Percentiles rank a stretch among this genome's conserved stretches.
These are phyloP conservation scores for Rhea americana DNA, from an alignment of 2,113 vertebrate species.

Conservation along the genomic window DNA sequence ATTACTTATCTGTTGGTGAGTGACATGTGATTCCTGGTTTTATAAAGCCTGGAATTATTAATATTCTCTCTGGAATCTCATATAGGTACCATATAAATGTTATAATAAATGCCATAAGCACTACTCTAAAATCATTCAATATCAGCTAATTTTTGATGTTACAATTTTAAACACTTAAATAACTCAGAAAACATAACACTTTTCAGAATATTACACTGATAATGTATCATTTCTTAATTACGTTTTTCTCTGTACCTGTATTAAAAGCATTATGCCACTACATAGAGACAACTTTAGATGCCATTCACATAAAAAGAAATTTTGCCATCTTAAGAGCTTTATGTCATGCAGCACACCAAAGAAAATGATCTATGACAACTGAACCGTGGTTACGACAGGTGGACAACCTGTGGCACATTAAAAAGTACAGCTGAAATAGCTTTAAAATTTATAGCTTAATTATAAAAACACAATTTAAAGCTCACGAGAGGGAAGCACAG, in stretches of 20 bases:
- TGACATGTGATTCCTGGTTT: neutral
- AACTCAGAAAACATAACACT: neutral
- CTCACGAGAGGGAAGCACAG: neutral
- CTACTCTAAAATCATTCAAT: neutral
- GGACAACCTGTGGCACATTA: conserved; percentile 38
- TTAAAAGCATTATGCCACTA: neutral
- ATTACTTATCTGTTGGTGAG: neutral
- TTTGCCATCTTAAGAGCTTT: neutral
- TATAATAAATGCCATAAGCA: neutral
- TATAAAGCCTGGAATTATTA: neutral
- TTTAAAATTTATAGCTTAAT: conserved; percentile 54
- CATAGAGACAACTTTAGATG: neutral
- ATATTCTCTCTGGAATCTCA: neutral
- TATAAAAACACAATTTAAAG: conserved; percentile 53
- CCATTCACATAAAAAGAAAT: neutral
- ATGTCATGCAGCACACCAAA: neutral
- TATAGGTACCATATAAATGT: neutral
- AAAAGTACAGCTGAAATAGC: conserved; percentile 2
- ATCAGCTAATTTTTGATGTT: neutral
- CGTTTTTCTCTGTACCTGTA: neutral
- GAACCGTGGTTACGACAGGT: neutral
- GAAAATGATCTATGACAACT: neutral
- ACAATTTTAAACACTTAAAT: neutral
- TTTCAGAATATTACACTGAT: neutral
- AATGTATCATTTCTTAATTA: neutral